Conservation (phyloP, 2,797 vertebrate genomes). For the Periparus ater region DNA sequence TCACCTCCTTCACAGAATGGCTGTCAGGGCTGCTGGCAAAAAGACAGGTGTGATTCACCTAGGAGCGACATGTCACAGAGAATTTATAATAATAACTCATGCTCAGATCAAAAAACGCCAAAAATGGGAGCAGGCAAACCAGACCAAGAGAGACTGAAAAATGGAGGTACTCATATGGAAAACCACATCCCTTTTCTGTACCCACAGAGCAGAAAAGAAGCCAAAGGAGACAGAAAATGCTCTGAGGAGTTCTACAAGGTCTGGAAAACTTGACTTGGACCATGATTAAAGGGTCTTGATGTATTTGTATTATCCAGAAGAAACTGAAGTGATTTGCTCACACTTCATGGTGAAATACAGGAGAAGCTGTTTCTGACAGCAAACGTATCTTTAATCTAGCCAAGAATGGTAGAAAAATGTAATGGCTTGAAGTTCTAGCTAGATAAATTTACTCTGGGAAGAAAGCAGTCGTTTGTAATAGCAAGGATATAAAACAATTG, state of each 20-base stretch:
- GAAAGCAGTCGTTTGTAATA: background rate
- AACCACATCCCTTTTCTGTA: background rate
- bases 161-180: background rate
- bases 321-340: background rate
- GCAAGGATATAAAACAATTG: background rate
- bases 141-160: background rate
- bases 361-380: background rate
- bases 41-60: background rate
- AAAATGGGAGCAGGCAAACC: background rate
- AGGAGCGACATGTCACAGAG: background rate
- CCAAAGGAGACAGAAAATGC: background rate
- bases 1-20: background rate
- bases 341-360: background rate
- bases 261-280: background rate
- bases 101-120: background rate
- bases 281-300: background rate
- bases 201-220: background rate
- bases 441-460: constrained; percentile 18
- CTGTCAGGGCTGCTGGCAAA: background rate
- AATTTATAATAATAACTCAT: background rate
- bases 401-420: background rate
- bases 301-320: background rate
- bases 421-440: background rate
- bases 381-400: background rate
- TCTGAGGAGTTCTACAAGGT: background rate